A percentile compares a stretch with the other conserved stretches of the same genome.
Conservation (phyloP, 2,888 invertebrate species). For the Eupithecia subumbrata region DNA sequence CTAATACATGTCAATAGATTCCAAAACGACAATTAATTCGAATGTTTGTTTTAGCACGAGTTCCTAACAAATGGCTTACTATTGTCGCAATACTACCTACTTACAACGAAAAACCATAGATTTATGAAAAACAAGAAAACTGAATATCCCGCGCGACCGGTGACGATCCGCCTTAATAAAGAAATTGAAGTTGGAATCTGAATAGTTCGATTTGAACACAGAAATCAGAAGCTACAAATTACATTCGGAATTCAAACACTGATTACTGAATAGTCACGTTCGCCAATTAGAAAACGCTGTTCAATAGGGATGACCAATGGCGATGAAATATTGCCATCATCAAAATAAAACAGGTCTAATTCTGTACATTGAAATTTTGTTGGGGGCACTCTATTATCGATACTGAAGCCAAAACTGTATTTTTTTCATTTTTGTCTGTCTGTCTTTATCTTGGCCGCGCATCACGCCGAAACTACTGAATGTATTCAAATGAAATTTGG, state of each 20-base stretch:
- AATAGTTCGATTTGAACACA: not conserved
- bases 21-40: too few species aligned
- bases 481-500: too few species aligned
- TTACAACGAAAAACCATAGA: not conserved
- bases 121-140: not conserved
- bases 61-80: too few species aligned
- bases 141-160: not conserved
- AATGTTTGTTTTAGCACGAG: too few species aligned
- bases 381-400: too few species aligned
- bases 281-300: slow-evolving; percentile 79
- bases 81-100: too few species aligned
- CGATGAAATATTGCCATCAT: not conserved
- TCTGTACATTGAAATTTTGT: too few species aligned
- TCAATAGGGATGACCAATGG: slow-evolving; percentile 30
- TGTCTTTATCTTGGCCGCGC: too few species aligned
- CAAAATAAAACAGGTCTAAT: not conserved
- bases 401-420: too few species aligned
- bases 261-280: slow-evolving; percentile 77
- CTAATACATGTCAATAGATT: too few species aligned
- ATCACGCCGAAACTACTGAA: too few species aligned
- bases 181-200: slow-evolving; percentile 26
- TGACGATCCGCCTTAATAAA: not conserved
- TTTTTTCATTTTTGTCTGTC: too few species aligned
- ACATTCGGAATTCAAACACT: slow-evolving; percentile 75
- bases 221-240: slow-evolving; percentile 69